Evolutionary conservation across 53 echinoderm and acorn worm species (phyloP).

Genomic region (Paracentrotus lividus): DNA sequence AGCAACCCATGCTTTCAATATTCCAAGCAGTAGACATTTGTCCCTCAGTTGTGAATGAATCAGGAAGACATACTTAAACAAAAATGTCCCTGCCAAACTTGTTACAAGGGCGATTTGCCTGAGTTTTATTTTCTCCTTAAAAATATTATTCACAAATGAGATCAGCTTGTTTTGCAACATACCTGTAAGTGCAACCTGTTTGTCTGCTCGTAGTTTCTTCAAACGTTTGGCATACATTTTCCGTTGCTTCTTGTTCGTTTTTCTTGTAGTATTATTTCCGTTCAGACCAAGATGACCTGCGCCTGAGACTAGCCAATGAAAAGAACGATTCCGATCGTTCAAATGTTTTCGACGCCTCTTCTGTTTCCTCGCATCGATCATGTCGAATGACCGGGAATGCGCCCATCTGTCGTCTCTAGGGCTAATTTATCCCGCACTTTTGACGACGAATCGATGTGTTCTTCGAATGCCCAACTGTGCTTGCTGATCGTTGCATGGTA

Average conservation of each 20-base stretch:
- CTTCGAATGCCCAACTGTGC: not conserved
- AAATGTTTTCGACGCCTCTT: not conserved
- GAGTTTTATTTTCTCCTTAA: no score
- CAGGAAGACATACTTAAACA: no score
- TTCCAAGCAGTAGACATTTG: no score
- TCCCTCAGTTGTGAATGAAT: no score
- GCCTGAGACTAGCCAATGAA: slow-evolving; percentile 16
- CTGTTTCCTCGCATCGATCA: not conserved
- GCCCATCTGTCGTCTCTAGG: not conserved
- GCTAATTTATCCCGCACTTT: not conserved
- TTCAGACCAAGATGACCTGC: not conserved
- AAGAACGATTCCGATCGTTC: slow-evolving; percentile 40
- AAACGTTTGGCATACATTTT: not conserved
- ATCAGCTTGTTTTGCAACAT: no score
- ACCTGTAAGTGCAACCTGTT: slow-evolving; percentile 64
- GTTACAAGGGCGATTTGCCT: no score
- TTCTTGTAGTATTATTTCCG: not conserved
- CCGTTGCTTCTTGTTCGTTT: slow-evolving; percentile 11
- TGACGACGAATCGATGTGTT: not conserved
- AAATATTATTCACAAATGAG: not conserved
- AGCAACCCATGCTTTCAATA: no score
- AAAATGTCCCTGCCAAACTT: no score
- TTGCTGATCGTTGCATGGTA: not conserved
- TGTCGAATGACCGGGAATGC: not conserved
- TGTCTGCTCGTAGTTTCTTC: slow-evolving; percentile 60